These are phyloP conservation scores for Homarus gammarus DNA, from an alignment of 2,888 invertebrate genomes.

Conservation along the genomic window DNA sequence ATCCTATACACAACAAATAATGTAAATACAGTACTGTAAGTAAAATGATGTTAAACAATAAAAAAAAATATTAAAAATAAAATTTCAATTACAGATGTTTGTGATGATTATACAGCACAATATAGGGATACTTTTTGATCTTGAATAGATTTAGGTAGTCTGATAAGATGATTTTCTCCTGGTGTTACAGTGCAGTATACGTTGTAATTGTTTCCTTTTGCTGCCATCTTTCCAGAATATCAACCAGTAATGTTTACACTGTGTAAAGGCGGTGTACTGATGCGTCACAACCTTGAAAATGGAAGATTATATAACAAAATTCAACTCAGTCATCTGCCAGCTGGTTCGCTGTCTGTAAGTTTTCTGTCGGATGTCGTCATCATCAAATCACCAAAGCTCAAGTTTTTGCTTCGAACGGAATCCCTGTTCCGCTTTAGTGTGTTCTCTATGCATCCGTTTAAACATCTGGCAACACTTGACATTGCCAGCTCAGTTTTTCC, in stretches of 20 bases:
- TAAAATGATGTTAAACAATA: too few relatives aligned
- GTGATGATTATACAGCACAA: too few relatives aligned
- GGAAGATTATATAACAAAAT: conserved; percentile 47
- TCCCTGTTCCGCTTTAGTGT: conserved; percentile 44
- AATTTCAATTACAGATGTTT: too few relatives aligned
- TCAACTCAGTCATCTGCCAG: conserved; percentile 33
- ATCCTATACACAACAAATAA: too few relatives aligned
- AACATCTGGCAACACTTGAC: conserved; percentile 31
- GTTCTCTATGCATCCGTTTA: conserved; percentile 55
- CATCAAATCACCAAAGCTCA: conserved; percentile 43
- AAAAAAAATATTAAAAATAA: too few relatives aligned
- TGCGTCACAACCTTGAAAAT: conserved; percentile 63
- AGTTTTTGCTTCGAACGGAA: background rate
- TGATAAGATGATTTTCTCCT: too few relatives aligned
- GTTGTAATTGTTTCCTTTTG: background rate
- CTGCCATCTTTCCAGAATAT: conserved; percentile 57
- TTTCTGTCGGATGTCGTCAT: conserved; percentile 52
- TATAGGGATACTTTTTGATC: too few relatives aligned
- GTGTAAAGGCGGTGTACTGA: conserved; percentile 60
- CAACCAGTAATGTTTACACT: conserved; percentile 60
- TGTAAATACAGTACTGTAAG: too few relatives aligned
- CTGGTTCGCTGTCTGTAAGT: conserved; percentile 18
- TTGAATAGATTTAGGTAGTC: too few relatives aligned
- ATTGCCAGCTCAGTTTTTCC: conserved; percentile 57
- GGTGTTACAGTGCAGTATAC: background rate